Base-by-base conservation (phyloP, 2,888 invertebrate genomes). In the Parthenolecanium corni region DNA sequence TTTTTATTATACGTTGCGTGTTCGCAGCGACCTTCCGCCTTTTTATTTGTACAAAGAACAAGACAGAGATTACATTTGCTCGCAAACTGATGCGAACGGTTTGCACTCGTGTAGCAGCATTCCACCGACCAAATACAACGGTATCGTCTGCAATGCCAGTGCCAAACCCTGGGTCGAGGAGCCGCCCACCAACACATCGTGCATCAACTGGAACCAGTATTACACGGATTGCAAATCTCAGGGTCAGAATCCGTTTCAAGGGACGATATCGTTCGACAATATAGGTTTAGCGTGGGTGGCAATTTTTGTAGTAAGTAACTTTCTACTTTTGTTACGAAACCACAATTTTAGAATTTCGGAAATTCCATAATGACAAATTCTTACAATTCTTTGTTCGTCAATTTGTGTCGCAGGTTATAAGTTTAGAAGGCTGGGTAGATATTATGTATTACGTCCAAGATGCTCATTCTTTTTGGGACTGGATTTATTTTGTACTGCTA, bases 361-460 rank as follows among this genome's bases (percentile, higher is more conserved):
- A 46, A 38, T 38, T 38, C 9, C 38, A 38, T 38, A 11, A 38
- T 11, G 38, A 11, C 14, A 38, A 9, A 38, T 38, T 14, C 38
- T 38, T 14, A 38, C 14, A 38, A 11, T 14, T 14, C 38, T 9
- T 38, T 14, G 14, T 14, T 38, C 14, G 18, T 18, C 3, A 42
- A 42, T 2, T 49, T 65, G 51, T 62, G 68, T 75, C 74, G 61
- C 76, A 96, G 95, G 96, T 98, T 52, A 98, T 98, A 76, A 97
- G 96, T 69, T 77, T 98, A 70, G 98, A 98, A 77, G 98, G 98
- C 66, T 99, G 98, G 98, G 96, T 97, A 47, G 98, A 98, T 73
- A 98, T 98, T 68, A 98, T 98, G 98, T 98, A 98, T 76, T 98
- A 96, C 77, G 92, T 97, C 67, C 98, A 98, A 78, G 98, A 99